phyloP scores from a whole-genome alignment of 2,797 vertebrate species.

The Corythornis leucogaster region DNA sequence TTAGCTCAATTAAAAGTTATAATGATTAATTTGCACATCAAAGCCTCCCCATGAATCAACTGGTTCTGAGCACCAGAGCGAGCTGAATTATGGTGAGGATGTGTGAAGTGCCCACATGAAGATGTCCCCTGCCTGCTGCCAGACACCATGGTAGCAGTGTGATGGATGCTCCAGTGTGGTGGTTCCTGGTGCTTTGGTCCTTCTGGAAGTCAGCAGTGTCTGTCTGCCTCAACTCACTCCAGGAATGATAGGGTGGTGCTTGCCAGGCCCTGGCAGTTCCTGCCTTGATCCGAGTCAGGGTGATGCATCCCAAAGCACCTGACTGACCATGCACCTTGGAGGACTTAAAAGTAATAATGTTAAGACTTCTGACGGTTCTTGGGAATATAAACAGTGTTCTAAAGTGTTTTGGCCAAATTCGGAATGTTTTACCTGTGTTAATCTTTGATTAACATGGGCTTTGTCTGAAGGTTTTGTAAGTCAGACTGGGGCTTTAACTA shows the following conservation, averaged over 20 bases:
- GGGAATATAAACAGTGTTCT: not conserved
- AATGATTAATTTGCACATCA: slow-evolving; percentile 66
- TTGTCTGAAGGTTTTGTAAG: not conserved
- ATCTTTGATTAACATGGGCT: not conserved
- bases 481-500: not conserved
- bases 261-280: not conserved
- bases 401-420: not conserved
- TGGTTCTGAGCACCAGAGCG: not conserved
- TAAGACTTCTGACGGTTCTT: not conserved
- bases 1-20: slow-evolving; percentile 65
- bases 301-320: not conserved
- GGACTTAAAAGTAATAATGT: not conserved
- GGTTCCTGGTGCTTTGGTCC: not conserved
- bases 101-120: not conserved
- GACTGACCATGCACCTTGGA: fast-evolving
- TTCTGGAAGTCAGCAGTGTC: not conserved
- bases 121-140: not conserved
- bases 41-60: slow-evolving; percentile 39
- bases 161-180: fast-evolving
- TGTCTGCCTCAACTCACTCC: fast-evolving
- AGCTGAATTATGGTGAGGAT: not conserved
- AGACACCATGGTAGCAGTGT: fast-evolving
- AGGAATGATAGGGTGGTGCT: fast-evolving
- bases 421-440: not conserved
- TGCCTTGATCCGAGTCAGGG: fast-evolving